phyloP scores from a whole-genome alignment of 2,888 invertebrate species.

The Lasioglossum villosulum region DNA sequence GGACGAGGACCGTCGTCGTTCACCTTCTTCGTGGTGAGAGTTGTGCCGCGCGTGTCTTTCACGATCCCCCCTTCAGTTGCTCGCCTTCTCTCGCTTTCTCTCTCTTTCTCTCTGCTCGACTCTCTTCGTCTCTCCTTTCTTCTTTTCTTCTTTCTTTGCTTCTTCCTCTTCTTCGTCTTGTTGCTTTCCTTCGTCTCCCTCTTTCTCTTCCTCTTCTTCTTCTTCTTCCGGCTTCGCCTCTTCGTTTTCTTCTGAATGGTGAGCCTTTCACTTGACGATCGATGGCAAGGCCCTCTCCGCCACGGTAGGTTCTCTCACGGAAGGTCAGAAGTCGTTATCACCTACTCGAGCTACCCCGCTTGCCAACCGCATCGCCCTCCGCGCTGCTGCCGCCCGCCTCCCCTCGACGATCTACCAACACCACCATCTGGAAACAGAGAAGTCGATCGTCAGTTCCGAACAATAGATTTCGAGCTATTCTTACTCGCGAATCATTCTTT shows the following conservation, averaged over 20 bases:
- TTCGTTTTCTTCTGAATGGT: constrained; percentile 56
- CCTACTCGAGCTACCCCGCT: constrained; percentile 83
- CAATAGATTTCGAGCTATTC: background rate
- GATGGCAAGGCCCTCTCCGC: constrained; percentile 52
- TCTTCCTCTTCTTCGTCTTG: constrained; percentile 21
- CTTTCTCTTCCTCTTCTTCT: constrained; percentile 40
- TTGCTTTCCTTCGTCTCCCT: background rate
- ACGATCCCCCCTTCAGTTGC: constrained; percentile 6
- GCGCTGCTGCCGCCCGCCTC: constrained; percentile 73
- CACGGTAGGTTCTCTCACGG: constrained; percentile 71
- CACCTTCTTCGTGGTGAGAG: constrained; percentile 6
- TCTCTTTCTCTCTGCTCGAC: background rate
- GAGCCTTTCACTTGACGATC: constrained; percentile 60
- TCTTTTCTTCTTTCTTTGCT: constrained; percentile 11
- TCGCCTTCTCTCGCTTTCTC: constrained; percentile 6
- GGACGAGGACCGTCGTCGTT: background rate
- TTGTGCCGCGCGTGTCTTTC: constrained; percentile 6
- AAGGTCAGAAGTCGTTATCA: constrained; percentile 83
- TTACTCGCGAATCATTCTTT: background rate
- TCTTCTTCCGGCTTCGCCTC: constrained; percentile 43
- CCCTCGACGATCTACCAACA: constrained; percentile 73
- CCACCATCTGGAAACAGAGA: constrained; percentile 79
- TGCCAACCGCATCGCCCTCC: constrained; percentile 80
- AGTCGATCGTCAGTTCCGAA: background rate
- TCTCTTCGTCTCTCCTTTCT: constrained; percentile 1